Evolutionary conservation across 2,797 vertebrate species (phyloP).

Genomic region (Brachyrhaphis roseni): DNA sequence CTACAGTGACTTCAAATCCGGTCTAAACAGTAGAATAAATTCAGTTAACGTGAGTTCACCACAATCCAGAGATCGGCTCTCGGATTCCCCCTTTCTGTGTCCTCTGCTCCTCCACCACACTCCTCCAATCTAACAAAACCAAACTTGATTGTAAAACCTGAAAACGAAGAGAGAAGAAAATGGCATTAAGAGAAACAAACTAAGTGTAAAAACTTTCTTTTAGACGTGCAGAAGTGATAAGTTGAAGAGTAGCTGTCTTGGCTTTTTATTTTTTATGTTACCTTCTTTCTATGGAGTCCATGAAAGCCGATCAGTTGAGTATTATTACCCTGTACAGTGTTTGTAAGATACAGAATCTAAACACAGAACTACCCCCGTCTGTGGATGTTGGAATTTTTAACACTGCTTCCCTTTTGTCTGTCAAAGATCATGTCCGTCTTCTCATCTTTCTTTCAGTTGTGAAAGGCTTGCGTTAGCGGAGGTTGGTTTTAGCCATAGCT

Average conservation of each 20-base stretch:
- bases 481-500: slow-evolving; percentile 52
- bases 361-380: slow-evolving; percentile 65
- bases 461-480: slow-evolving; percentile 34
- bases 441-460: slow-evolving; percentile 39
- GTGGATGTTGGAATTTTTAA: slow-evolving; percentile 76
- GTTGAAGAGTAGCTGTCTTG: slow-evolving; percentile 81
- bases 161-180: slow-evolving; percentile 58
- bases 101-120: slow-evolving; percentile 42
- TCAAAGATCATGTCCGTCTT: slow-evolving; percentile 62
- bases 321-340: slow-evolving; percentile 84
- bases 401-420: slow-evolving; percentile 66
- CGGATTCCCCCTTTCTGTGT: slow-evolving; percentile 21
- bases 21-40: background rate
- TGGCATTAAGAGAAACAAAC: slow-evolving; percentile 66
- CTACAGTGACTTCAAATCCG: background rate
- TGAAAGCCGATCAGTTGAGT: slow-evolving; percentile 79
- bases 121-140: slow-evolving; percentile 71
- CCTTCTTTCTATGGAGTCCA: slow-evolving; percentile 81
- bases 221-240: slow-evolving; percentile 77
- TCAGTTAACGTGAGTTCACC: background rate
- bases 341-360: slow-evolving; percentile 78
- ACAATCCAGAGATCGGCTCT: slow-evolving; percentile 20
- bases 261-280: slow-evolving; percentile 73
- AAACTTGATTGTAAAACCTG: slow-evolving; percentile 82
- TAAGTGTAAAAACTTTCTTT: slow-evolving; percentile 85